Evolutionary conservation across 1,140 invertebrate species (phyloP).

Genomic region (Amyelois transitella): DNA sequence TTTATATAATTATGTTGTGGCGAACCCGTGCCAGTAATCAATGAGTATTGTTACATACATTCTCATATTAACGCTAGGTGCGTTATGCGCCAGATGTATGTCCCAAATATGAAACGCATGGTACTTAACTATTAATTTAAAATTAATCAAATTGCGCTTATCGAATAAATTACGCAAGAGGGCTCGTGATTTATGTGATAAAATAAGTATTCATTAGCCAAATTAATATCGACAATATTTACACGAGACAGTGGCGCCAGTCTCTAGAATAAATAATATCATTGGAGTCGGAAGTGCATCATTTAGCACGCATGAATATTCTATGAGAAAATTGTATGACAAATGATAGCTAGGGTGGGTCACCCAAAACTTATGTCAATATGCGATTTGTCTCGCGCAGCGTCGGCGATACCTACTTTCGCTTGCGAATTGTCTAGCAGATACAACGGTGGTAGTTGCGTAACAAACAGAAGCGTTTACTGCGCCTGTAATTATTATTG

Average conservation of each 20-base stretch:
- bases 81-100: too few relatives aligned
- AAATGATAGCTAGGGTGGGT: slow-evolving; percentile 9
- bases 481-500: slow-evolving; percentile 49
- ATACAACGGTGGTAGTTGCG: slow-evolving; percentile 19
- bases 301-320: slow-evolving; percentile 16
- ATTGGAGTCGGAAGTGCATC: slow-evolving; percentile 21
- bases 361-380: slow-evolving; percentile 6
- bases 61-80: too few relatives aligned
- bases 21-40: too few relatives aligned
- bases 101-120: background rate
- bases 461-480: slow-evolving; percentile 31
- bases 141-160: slow-evolving; percentile 1
- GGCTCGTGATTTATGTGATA: background rate
- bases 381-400: slow-evolving; percentile 16
- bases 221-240: background rate
- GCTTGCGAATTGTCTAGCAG: slow-evolving; percentile 47
- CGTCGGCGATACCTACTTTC: slow-evolving; percentile 38
- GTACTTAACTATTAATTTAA: background rate
- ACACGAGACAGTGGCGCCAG: slow-evolving; percentile 14
- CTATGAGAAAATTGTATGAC: slow-evolving; percentile 1
- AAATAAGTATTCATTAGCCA: background rate
- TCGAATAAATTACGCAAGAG: background rate
- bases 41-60: too few relatives aligned
- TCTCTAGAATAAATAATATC: background rate
- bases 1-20: too few relatives aligned